Evolutionary conservation across 2,888 invertebrate species (phyloP).

Genomic region (Drosophila lutescens): DNA sequence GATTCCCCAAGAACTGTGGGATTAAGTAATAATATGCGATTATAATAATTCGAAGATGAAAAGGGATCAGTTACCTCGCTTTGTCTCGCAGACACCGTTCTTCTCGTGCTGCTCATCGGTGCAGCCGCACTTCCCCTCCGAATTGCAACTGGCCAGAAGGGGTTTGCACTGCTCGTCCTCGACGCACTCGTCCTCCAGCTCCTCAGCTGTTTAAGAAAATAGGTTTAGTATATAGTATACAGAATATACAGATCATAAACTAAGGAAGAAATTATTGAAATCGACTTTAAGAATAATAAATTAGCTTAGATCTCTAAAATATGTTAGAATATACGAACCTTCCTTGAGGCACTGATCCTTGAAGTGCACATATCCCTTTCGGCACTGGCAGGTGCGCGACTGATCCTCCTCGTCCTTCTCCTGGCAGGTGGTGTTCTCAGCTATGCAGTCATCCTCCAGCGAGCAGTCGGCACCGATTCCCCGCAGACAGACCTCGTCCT

Average conservation of each 20-base stretch:
- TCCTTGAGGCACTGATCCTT: conserved; percentile 82
- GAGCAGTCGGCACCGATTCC: conserved; percentile 80
- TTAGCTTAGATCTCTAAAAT: not conserved
- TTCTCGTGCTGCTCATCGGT: conserved; percentile 79
- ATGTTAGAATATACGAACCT: conserved; percentile 60
- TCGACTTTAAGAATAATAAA: too few relatives aligned
- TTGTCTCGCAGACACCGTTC: conserved; percentile 77
- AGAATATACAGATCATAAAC: too few relatives aligned
- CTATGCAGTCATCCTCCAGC: conserved; percentile 75
- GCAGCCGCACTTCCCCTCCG: conserved; percentile 80
- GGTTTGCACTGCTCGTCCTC: conserved; percentile 84
- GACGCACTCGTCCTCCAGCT: conserved; percentile 81
- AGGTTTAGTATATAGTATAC: too few relatives aligned
- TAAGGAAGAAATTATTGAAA: too few relatives aligned
- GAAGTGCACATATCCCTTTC: conserved; percentile 82
- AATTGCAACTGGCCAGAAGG: conserved; percentile 79
- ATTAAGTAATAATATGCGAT: not conserved
- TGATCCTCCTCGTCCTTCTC: conserved; percentile 64
- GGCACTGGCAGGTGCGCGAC: conserved; percentile 80
- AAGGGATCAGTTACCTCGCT: conserved; percentile 67
- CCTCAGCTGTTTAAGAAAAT: conserved; percentile 61
- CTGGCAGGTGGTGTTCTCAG: conserved; percentile 75
- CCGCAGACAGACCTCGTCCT: conserved; percentile 75
- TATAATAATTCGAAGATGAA: too few relatives aligned
- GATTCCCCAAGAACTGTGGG: conserved; percentile 74